A percentile compares a stretch with the other conserved stretches of the same genome.
Conservation (phyloP, 2,113 vertebrate genomes). For the Nycticryphes semicollaris region DNA sequence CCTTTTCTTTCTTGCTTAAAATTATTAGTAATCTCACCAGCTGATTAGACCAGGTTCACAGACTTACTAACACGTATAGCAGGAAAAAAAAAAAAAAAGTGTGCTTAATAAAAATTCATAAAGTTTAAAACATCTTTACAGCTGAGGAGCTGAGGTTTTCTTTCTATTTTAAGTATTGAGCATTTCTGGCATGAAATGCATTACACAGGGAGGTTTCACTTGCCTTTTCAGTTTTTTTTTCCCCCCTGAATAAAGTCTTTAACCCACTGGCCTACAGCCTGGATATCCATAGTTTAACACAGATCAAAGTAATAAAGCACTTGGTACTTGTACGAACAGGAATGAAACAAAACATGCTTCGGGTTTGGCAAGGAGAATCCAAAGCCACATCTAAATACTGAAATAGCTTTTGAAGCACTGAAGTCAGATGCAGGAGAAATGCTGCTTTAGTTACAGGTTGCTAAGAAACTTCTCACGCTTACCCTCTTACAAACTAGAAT, state of each 20-base stretch:
- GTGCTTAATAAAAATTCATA: slow-evolving; percentile 22
- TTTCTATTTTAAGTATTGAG: not conserved
- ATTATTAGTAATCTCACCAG: not conserved
- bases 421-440: not conserved
- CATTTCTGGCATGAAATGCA: not conserved
- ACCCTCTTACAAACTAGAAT: not conserved
- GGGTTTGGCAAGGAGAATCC: not conserved
- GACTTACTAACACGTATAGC: not conserved
- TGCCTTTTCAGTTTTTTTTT: not conserved
- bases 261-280: not conserved
- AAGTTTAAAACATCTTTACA: slow-evolving; percentile 32
- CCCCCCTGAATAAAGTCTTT: not conserved
- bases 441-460: not conserved
- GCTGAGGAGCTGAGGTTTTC: slow-evolving; percentile 11
- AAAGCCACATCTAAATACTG: not conserved
- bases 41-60: not conserved
- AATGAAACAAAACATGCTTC: not conserved
- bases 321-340: not conserved
- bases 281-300: not conserved
- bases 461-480: not conserved
- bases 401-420: not conserved
- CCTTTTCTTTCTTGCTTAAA: not conserved
- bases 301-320: not conserved
- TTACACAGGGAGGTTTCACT: not conserved
- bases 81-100: not conserved